phyloP scores from a whole-genome alignment of 2,888 invertebrate genomes.

The Erebia aethiops region DNA sequence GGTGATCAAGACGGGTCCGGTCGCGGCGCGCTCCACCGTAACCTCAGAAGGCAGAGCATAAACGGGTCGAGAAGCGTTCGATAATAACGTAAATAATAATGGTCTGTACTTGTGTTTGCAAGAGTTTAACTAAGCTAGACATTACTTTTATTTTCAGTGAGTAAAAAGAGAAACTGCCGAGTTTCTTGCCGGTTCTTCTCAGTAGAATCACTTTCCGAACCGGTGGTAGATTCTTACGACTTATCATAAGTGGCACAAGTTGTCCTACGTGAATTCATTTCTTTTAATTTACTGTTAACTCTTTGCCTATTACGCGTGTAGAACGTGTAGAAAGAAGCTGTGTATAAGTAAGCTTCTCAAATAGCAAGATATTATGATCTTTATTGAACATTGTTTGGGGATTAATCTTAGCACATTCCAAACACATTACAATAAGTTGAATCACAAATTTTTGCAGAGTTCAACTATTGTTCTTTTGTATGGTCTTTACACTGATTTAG shows the following conservation, averaged over 20 bases:
- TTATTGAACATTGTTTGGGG: not conserved
- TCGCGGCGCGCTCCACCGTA: constrained; percentile 25
- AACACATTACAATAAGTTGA: constrained; percentile 10
- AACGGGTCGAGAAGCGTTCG: constrained; percentile 16
- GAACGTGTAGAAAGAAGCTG: no score
- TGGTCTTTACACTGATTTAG: not conserved
- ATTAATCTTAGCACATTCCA: not conserved
- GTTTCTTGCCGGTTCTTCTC: no score
- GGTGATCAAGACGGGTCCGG: constrained; percentile 38
- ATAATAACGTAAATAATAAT: not conserved
- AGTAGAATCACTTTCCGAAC: no score
- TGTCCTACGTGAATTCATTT: no score
- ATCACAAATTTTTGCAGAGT: constrained; percentile 6
- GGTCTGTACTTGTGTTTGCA: not conserved
- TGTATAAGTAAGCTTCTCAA: not conserved
- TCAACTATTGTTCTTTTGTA: not conserved
- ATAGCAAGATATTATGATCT: not conserved
- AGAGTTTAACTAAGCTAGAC: no score
- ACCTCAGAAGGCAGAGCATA: constrained; percentile 30
- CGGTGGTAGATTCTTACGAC: no score
- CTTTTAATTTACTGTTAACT: no score
- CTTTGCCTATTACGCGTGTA: not conserved
- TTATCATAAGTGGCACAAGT: no score
- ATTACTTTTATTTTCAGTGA: no score
- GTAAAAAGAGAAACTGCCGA: no score